Evolutionary conservation across 1,140 invertebrate species (phyloP).

Genomic region (Brachionus rotundiformis): DNA sequence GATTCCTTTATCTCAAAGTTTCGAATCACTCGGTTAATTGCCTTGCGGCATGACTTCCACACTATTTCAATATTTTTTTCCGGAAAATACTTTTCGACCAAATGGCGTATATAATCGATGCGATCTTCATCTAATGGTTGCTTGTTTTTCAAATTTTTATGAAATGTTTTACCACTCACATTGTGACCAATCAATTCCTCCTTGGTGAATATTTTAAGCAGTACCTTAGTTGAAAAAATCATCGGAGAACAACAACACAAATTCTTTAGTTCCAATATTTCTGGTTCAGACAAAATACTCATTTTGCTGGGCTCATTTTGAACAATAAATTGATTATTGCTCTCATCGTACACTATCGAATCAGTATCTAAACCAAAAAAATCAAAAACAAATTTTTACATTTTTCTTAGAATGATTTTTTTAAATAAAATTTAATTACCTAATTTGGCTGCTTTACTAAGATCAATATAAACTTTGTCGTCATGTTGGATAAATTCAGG

Average conservation of each 20-base stretch:
- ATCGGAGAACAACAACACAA: conserved; percentile 46
- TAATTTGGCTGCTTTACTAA: not conserved
- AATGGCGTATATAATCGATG: conserved; percentile 45
- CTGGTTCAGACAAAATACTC: conserved; percentile 3
- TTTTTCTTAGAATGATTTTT: not conserved
- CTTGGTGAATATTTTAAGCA: conserved; percentile 30
- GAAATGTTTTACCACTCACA: conserved; percentile 47
- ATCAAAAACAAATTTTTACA: not conserved
- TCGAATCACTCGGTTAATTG: conserved; percentile 45
- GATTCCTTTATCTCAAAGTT: conserved; percentile 47
- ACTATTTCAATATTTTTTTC: conserved; percentile 16
- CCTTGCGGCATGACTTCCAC: conserved; percentile 46
- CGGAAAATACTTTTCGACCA: conserved; percentile 49
- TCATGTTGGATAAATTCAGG: conserved; percentile 32
- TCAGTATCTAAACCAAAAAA: conserved; percentile 12
- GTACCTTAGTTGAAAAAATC: conserved; percentile 46
- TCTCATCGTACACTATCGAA: not conserved
- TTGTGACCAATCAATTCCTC: conserved; percentile 45
- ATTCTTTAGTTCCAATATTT: conserved; percentile 46
- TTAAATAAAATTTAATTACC: not conserved
- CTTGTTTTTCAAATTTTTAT: conserved; percentile 49
- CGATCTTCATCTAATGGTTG: conserved; percentile 42
- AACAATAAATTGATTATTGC: not conserved
- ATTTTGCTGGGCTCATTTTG: conserved; percentile 21
- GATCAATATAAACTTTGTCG: conserved; percentile 20